Percentiles rank a stretch among this genome's conserved stretches.
Evolutionary conservation across 2,888 invertebrate species (phyloP).

Genomic region (Drosophila longiperda): DNA sequence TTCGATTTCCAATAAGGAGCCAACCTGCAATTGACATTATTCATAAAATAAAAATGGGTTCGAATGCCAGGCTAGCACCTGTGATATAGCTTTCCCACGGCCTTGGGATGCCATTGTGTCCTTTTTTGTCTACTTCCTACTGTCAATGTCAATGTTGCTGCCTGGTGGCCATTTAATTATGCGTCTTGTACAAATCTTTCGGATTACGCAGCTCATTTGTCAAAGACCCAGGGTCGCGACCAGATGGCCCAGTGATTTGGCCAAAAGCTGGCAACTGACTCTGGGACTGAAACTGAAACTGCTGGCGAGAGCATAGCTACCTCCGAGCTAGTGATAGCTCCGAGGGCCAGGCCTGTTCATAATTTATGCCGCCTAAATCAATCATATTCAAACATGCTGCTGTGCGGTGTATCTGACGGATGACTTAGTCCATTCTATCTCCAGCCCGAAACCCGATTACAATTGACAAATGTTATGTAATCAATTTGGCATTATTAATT

Average conservation of each 20-base stretch:
- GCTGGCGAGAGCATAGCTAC: not conserved
- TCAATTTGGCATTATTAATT: constrained; percentile 80
- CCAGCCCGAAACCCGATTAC: constrained; percentile 49
- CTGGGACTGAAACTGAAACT: not conserved
- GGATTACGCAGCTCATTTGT: constrained; percentile 72
- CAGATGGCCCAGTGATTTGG: constrained; percentile 43
- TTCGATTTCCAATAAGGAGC: constrained; percentile 52
- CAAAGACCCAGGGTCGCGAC: constrained; percentile 67
- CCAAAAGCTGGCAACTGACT: not conserved
- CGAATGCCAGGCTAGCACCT: not conserved
- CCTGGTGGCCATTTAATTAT: constrained; percentile 65
- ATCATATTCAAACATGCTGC: constrained; percentile 73
- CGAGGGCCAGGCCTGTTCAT: constrained; percentile 51
- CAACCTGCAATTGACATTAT: constrained; percentile 53
- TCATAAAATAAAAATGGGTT: constrained; percentile 2
- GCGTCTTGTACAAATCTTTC: constrained; percentile 64
- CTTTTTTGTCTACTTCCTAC: constrained; percentile 8
- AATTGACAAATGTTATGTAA: constrained; percentile 78
- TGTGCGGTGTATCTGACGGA: constrained; percentile 47
- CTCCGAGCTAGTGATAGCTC: not conserved
- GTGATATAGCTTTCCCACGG: constrained; percentile 8
- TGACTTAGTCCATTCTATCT: constrained; percentile 36
- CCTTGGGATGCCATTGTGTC: not conserved
- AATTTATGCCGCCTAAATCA: constrained; percentile 73
- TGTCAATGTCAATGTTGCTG: constrained; percentile 51